Base-by-base conservation (phyloP, 2,888 invertebrate genomes). In the Sylvicola cinctus region DNA sequence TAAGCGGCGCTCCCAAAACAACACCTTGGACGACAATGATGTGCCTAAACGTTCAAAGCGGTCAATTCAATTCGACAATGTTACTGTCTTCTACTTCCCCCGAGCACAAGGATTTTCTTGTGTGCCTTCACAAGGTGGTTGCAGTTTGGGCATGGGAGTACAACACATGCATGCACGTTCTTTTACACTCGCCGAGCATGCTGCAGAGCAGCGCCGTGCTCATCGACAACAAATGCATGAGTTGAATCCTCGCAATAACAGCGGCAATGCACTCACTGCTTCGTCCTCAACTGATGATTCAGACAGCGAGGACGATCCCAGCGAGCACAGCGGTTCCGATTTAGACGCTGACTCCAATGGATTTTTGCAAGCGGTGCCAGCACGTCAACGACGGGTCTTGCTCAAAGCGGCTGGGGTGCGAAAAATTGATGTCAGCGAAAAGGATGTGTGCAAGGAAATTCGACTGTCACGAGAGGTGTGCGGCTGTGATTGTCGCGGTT, bases 61-160 rank as follows among this genome's bases (percentile, higher is more conserved):
- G 45, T 73, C 71, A 29, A 87, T 95, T 40, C 72, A 76, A 42
- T 95, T 95, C 54, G 80, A 88, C 45, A 78, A 74, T 43, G 93
- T 95, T 1, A 87, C 87, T 14, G 90, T 95, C 8, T 95, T 73
- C 58, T 95, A 93, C 60, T 95, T 96, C 60, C 85, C 87, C 3
- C 66, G 95, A 49, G 71, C 85, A 35, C 87, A 88, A 63, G 88
- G 87, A 14, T 85, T 87, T 58, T 77, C 81, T 26, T 87, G 88
- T 60, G 84, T 88, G 40, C 88, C 88, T 32, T 87, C 87, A 10
- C 77, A 81, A 60, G 84, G 84, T 36, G 79, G 79, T 4, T 78
- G 77, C n/a, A 93, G 93, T 3, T 64, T 95, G 42, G 93, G 95
- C 16, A 95, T 95, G 93, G 76, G 73, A 41, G 67, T 76, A 41